These are phyloP conservation scores for Lycorma delicatula DNA, from an alignment of 1,140 invertebrate genomes.

Conservation along the genomic window DNA sequence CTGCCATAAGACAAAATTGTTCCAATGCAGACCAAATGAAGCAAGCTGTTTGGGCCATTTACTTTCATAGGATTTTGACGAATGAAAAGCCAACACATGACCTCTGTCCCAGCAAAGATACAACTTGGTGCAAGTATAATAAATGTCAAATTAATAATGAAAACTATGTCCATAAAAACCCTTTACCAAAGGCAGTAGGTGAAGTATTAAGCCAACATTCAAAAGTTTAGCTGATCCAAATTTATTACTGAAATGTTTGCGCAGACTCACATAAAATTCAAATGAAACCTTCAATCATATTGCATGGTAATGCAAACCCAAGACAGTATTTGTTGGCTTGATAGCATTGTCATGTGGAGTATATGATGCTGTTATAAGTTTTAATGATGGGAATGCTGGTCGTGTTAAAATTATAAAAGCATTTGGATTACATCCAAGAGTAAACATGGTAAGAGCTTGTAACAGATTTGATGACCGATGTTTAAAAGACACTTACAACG, in stretches of 20 bases:
- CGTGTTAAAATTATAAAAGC: background rate
- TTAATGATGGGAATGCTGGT: conserved; percentile 14
- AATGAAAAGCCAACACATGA: conserved; percentile 22
- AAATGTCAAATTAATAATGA: conserved; percentile 11
- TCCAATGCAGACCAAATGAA: conserved; percentile 32
- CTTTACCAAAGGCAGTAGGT: conserved; percentile 8
- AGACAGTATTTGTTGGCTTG: conserved; percentile 1
- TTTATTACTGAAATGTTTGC: conserved; percentile 4
- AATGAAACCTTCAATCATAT: conserved; percentile 12
- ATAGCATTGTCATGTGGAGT: conserved; percentile 20
- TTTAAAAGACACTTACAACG: background rate
- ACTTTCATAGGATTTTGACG: too few species aligned
- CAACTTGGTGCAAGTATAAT: background rate
- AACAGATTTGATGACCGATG: background rate
- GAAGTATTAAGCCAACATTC: conserved; percentile 15
- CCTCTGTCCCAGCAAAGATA: background rate
- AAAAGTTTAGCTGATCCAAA: conserved; percentile 13
- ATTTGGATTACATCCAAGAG: background rate
- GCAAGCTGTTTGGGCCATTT: conserved; percentile 31
- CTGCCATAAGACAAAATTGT: conserved; percentile 30
- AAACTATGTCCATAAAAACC: conserved; percentile 3
- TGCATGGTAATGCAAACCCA: background rate
- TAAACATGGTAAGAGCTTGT: background rate
- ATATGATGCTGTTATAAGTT: background rate
- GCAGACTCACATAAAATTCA: background rate